Base-by-base conservation (phyloP, 2,888 invertebrate species). In the Bombyx huttoni region DNA sequence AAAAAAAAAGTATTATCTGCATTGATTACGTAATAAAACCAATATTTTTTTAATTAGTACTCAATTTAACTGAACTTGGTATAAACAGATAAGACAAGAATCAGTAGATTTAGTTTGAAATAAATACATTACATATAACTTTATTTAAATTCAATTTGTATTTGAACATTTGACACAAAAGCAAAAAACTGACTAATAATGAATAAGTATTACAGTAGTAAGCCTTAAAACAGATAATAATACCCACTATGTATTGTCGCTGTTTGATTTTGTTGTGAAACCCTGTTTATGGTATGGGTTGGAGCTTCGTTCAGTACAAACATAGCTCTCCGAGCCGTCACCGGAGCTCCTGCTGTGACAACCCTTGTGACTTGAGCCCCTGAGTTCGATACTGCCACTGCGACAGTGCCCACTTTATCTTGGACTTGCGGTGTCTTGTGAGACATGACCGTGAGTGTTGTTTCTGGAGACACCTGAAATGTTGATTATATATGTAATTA, bases 401-500 rank as follows among this genome's bases (percentile, higher is more conserved):
- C 73, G 0, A 86, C 81, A 33, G 85, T 77, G 35, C 87, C 85
- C 13, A 81, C 81, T 70, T 89, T 89, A 54, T 89, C 89, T 65
- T 89, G 89, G 1, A 87, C 83, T 63, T 87, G 88, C 0, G 89
- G 89, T 46, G 86, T 76, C 65, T 89, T 89, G 56, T 89, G 87
- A 46, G 89, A 82, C 84, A 88, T 89, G 47, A 89, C 89, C 51
- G 89, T 89, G 52, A 89, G 58, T 13, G 89, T 89, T 50, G 89
- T 89, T 60, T 89, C 89, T 46, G 89, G 87, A 5, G 89, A 87
- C 13, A 88, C 81, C 89, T 89, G 71, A 8, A 78, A 78, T 49
- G 13, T 46, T 34, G 45, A 7, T 53, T 34, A 52, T 47, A 46
- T n/a, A 52, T 45, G 48, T 48, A 7, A 12, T 40, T 40, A 40